Evolutionary conservation across 2,113 vertebrate species (phyloP).

Genomic region (Erythrolamprus reginae): DNA sequence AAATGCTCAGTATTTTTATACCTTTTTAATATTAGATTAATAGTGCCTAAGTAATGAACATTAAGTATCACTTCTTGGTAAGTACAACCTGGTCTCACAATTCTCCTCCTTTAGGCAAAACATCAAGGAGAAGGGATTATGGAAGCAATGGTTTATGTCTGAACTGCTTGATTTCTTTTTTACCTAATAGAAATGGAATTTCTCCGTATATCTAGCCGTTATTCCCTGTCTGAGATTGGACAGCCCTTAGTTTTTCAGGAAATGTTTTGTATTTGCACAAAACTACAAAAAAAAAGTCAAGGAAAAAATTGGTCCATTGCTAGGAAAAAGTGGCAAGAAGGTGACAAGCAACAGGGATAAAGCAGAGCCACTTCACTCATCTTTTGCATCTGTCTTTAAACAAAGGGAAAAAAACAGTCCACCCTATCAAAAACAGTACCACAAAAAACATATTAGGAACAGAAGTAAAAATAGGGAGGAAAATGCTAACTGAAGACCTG

Average conservation of each 20-base stretch:
- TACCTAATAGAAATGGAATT: neutral
- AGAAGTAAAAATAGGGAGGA: no score
- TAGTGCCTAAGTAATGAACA: neutral
- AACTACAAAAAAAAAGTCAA: no score
- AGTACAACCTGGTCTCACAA: neutral
- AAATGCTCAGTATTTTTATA: neutral
- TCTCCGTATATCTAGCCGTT: neutral
- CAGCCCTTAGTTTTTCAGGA: neutral
- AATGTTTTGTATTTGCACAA: neutral
- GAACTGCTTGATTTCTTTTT: neutral
- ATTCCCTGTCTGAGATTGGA: neutral
- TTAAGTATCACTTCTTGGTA: neutral
- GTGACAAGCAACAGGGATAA: no score
- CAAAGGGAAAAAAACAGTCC: no score
- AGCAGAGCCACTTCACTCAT: no score
- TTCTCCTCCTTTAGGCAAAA: neutral
- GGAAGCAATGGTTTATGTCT: neutral
- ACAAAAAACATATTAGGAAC: no score
- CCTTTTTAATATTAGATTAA: neutral
- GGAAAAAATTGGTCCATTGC: no score
- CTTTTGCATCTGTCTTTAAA: no score
- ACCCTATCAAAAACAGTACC: no score
- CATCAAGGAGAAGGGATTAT: neutral
- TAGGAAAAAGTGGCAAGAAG: no score
- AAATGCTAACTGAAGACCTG: no score